Evolutionary conservation across 1,140 invertebrate species (phyloP), one percentile per base, ranked within the genome.

Genomic region (Sarcophaga peregrina): DNA sequence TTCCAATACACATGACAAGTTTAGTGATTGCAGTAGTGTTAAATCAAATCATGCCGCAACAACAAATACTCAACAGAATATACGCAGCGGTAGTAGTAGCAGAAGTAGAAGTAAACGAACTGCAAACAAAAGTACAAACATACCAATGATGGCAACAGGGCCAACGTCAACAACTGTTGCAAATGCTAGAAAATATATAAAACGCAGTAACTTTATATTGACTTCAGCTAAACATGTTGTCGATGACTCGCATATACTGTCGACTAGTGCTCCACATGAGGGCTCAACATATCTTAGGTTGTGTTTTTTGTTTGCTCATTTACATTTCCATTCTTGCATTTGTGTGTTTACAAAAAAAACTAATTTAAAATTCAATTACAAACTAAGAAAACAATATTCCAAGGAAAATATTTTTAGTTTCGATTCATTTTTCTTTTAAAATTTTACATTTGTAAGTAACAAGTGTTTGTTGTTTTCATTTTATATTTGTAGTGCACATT

Each of bases 221-320:
- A 48, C 46, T 52, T 47, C 72, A 48, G 50, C 48, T 62, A 82
- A 68, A 74, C 81, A 78, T 82, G 73, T 75, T 72, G 81, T 78
- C 46, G 75, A 68, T 84, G 78, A 73, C 72, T 58, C 47, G 72
- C 78, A 45, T 76, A 80, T 73, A 17, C 48, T 82, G 2, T 82
- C 87, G 52, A 86, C 85, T 82, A 89, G 87, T 82, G 88, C 88
- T 7, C 88, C 88, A 0, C 82, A 86, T 47, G 83, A 86, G 47
- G 85, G 83, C 74, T 84, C 85, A 83, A 85, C 87, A 85, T 89
- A 88, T 86, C 86, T 86, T 58, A 89, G 88, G 88, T 87, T 58
- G 46, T 17, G 15, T 68, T 11, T 62, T 52, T 7, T 62, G n/a
- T 13, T 4, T 37, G 25, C 25, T 37, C 25, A 37, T 37, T 37